Evolutionary conservation across 2,888 invertebrate genomes (phyloP).

Genomic region (Tipula vernalis): DNA sequence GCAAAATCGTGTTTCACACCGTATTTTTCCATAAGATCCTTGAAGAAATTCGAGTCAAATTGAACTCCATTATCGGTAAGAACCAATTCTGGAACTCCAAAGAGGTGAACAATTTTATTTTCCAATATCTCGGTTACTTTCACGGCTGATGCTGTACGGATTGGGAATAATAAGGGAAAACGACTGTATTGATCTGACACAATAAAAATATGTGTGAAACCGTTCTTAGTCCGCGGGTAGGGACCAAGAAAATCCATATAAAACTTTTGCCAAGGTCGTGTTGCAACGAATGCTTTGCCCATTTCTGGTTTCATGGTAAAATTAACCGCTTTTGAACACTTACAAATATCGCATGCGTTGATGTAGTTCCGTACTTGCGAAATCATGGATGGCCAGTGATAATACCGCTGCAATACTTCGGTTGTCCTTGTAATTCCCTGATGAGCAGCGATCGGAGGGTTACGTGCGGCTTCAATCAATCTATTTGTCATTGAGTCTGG

Average conservation of each 20-base stretch:
- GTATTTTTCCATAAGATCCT: not conserved
- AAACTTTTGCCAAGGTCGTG: not conserved
- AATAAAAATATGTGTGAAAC: no score
- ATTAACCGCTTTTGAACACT: not conserved
- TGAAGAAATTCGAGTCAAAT: not conserved
- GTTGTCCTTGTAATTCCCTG: not conserved
- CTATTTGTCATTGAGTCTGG: not conserved
- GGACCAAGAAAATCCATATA: not conserved
- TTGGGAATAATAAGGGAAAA: not conserved
- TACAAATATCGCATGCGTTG: not conserved
- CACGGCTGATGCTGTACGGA: not conserved
- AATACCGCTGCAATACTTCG: not conserved
- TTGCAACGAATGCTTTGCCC: not conserved
- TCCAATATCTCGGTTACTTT: not conserved
- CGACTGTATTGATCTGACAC: not conserved
- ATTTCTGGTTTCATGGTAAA: not conserved
- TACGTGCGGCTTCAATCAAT: not conserved
- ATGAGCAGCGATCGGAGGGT: not conserved
- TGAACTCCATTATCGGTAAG: not conserved
- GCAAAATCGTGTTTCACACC: not conserved
- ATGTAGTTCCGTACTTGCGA: not conserved
- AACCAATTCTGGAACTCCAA: not conserved
- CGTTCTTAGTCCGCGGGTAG: not conserved
- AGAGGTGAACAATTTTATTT: not conserved
- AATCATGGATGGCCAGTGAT: not conserved